phyloP scores from a whole-genome alignment of 2,797 vertebrate genomes.

The Tolypeutes matacus region DNA sequence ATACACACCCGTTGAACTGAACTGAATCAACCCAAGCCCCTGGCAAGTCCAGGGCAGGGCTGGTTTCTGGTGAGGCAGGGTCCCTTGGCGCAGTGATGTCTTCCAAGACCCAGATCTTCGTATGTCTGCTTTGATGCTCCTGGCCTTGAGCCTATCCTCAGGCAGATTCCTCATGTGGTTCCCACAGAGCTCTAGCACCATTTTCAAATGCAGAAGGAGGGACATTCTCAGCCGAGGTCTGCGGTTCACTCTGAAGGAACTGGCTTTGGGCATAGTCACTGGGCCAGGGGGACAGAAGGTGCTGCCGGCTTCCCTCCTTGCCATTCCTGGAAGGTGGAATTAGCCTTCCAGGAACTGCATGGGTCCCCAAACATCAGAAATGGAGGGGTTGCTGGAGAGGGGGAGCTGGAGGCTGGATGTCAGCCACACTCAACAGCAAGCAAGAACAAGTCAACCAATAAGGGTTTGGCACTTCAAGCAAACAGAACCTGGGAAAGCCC shows the following conservation, averaged over 20 bases:
- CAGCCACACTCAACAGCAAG: not conserved
- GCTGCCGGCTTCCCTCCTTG: not conserved
- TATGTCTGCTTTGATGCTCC: not conserved
- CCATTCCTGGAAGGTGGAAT: not conserved
- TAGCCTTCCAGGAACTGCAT: not conserved
- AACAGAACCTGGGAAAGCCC: slow-evolving; percentile 21
- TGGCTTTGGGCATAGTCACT: not conserved
- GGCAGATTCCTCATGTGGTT: not conserved
- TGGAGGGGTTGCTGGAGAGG: not conserved
- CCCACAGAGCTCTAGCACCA: not conserved
- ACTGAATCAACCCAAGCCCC: not conserved
- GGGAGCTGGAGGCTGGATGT: not conserved
- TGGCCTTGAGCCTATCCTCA: not conserved
- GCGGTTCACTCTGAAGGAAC: not conserved
- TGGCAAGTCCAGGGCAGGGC: not conserved
- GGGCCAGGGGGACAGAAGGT: not conserved
- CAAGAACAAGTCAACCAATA: not conserved
- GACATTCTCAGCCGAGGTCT: not conserved
- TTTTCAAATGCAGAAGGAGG: not conserved
- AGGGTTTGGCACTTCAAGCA: not conserved
- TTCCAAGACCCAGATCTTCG: not conserved
- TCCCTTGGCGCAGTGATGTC: not conserved
- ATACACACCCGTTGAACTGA: not conserved
- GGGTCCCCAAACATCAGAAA: not conserved
- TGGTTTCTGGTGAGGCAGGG: not conserved